Conservation (phyloP, 2,797 vertebrate species). For the Rhinatrema bivittatum region DNA sequence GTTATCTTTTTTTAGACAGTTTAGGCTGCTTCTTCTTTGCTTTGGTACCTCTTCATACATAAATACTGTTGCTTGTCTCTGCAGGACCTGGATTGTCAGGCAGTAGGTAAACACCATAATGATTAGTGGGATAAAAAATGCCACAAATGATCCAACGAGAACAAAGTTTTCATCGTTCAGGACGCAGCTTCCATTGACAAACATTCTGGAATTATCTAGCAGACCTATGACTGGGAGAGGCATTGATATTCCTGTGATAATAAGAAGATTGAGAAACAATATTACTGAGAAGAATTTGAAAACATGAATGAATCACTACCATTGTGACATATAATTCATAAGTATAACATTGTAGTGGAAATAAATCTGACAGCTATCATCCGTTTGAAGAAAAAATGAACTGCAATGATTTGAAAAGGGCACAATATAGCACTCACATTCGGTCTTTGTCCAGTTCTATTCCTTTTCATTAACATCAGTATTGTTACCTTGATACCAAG, state of each 20-base stretch:
- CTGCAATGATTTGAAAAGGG: too few species aligned
- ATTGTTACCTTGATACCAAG: too few species aligned
- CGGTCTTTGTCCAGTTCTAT: too few species aligned
- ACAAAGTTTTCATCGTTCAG: constrained; percentile 91
- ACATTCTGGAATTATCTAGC: constrained; percentile 83
- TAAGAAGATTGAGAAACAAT: background rate
- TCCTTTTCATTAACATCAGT: too few species aligned
- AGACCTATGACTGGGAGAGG: constrained; percentile 93
- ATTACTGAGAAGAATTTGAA: background rate
- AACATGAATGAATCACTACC: too few species aligned
- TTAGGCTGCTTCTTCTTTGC: constrained; percentile 70
- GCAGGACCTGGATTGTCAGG: constrained; percentile 87
- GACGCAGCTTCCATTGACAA: constrained; percentile 81
- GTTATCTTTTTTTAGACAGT: constrained; percentile 63
- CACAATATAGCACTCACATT: too few species aligned
- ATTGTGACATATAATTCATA: too few species aligned
- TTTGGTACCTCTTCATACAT: constrained; percentile 62
- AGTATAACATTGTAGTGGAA: too few species aligned
- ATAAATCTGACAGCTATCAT: too few species aligned
- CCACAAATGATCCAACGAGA: constrained; percentile 92
- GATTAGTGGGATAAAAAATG: constrained; percentile 95
- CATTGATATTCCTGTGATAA: constrained; percentile 76
- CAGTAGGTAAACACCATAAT: constrained; percentile 97
- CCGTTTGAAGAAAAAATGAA: too few species aligned
- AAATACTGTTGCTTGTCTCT: constrained; percentile 86